phyloP scores from a whole-genome alignment of 2,888 invertebrate species.

The Lasius platythorax region DNA sequence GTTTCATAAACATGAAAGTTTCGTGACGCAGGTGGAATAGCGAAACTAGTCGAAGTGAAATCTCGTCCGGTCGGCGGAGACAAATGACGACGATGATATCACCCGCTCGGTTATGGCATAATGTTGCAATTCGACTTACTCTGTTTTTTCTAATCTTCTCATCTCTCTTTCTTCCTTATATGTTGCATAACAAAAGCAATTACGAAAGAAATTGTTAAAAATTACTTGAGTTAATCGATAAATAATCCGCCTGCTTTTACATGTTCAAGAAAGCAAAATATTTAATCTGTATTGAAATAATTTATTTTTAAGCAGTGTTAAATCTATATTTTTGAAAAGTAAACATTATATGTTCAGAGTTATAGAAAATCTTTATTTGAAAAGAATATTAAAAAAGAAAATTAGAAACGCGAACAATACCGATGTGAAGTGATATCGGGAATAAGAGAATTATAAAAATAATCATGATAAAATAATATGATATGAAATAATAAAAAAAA shows the following conservation, averaged over 20 bases:
- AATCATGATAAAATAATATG: background rate
- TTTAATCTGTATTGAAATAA: background rate
- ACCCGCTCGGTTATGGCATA: slow-evolving; percentile 52
- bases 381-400: background rate
- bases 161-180: background rate
- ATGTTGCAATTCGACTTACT: slow-evolving; percentile 48
- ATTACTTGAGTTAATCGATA: background rate
- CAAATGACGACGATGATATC: slow-evolving; percentile 72
- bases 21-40: slow-evolving; percentile 76
- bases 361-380: background rate
- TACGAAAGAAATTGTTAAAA: slow-evolving; percentile 1
- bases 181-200: background rate
- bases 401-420: background rate
- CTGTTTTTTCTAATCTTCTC: background rate
- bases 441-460: background rate
- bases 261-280: background rate
- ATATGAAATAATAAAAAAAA: background rate
- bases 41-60: slow-evolving; percentile 73
- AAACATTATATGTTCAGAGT: background rate
- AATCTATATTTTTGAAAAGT: background rate
- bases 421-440: background rate
- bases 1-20: slow-evolving; percentile 79
- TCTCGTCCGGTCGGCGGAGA: slow-evolving; percentile 64
- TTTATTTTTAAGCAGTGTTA: background rate
- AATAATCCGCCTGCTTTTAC: background rate